Evolutionary conservation across 2,797 vertebrate genomes (phyloP), one percentile per base, ranked within the genome.

Genomic region (Chanos chanos): DNA sequence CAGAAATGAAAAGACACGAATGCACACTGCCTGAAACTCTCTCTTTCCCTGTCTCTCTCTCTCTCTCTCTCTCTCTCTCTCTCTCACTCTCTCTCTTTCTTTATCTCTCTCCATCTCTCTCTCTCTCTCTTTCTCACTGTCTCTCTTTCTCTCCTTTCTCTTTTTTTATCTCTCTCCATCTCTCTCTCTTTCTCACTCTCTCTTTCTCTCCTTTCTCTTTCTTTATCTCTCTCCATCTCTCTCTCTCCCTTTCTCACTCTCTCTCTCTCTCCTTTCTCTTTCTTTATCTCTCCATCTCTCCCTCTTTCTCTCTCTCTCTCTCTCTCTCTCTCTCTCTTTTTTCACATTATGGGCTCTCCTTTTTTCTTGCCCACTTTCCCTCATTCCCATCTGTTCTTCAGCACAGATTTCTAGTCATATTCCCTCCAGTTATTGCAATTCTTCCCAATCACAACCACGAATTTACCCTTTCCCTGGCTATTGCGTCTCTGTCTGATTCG

Each of bases 391-490:
- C 76, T 85, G 77, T 79, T 85, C 73, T 70, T 76, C 77, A 81
- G 77, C 74, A 81, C 85, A 83, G 81, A 43, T 65, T 61, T 77
- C 81, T 78, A 81, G 72, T 83, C 80, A 82, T 81, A 74, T 78
- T 82, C 76, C 81, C 79, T 86, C 79, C 64, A 80, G 81, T 82
- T 76, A 80, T 79, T 34, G 65, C 71, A 55, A 84, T 80, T 81
- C 78, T 83, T 77, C 83, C 77, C 77, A 82, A 76, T 82, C 75
- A 81, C 75, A 63, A 72, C 78, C 77, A 51, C 24, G 47, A 62
- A 55, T 54, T 8, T 5, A 21, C 7, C 27, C 54, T 47, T 41
- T 19, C 36, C 60, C 36, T 51, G 33, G 63, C 40, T 65, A 41
- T 18, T 53, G 40, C 10, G n/a, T 72, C 75, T 77, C 5, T 78